phyloP scores from a whole-genome alignment of 2,888 invertebrate species.

The Drosophila vallismaia region DNA sequence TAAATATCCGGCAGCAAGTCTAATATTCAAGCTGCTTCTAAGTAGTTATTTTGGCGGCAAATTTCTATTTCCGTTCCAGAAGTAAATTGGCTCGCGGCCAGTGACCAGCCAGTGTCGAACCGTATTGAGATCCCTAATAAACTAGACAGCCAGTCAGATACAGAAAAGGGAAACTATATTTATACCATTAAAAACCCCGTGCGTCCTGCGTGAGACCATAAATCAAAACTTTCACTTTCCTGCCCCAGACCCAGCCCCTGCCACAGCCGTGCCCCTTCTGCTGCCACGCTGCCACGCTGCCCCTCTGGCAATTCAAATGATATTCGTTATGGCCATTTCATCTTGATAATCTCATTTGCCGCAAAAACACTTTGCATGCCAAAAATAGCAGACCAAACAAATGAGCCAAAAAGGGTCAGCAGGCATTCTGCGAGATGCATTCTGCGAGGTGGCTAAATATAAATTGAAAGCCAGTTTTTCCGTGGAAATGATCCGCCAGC shows the following conservation, averaged over 20 bases:
- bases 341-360: conserved; percentile 43
- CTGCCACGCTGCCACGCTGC: not conserved
- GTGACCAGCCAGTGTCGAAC: conserved; percentile 20
- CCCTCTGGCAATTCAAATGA: conserved; percentile 17
- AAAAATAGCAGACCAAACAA: conserved; percentile 57
- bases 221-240: conserved; percentile 78
- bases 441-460: conserved; percentile 44
- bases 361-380: conserved; percentile 49
- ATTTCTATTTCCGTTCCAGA: conserved; percentile 74
- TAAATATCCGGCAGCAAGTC: conserved; percentile 3
- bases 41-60: conserved; percentile 3
- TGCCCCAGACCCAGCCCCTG: not conserved
- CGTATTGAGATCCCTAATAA: conserved; percentile 47
- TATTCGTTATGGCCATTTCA: conserved; percentile 55
- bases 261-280: not conserved
- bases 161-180: conserved; percentile 62
- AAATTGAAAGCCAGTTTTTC: conserved; percentile 47
- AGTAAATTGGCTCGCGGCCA: conserved; percentile 68
- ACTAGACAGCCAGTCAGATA: conserved; percentile 20
- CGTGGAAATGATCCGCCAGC: conserved; percentile 45
- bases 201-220: conserved; percentile 57
- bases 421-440: conserved; percentile 57
- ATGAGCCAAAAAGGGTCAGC: conserved; percentile 67
- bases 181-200: conserved; percentile 51
- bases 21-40: not conserved